A percentile compares a stretch with the other conserved stretches of the same genome.
phyloP scores from a whole-genome alignment of 2,888 invertebrate genomes.

The Synergus gifuensis region DNA sequence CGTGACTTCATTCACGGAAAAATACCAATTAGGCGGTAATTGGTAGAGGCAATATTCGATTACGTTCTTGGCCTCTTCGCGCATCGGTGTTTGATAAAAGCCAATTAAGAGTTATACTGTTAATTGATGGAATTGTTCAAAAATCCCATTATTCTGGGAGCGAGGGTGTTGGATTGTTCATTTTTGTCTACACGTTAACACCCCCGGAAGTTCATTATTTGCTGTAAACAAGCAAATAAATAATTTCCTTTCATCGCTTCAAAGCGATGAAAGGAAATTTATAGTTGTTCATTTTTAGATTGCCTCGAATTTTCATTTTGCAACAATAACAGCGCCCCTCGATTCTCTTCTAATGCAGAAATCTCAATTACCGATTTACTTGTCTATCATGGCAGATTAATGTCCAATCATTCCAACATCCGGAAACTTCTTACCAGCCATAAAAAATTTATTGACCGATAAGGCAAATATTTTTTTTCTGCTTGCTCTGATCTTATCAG shows the following conservation, averaged over 20 bases:
- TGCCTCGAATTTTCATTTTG: background rate
- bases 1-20: background rate
- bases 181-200: constrained; percentile 20
- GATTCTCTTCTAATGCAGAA: too few relatives aligned
- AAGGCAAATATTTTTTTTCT: background rate
- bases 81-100: constrained; percentile 43
- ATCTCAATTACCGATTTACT: too few relatives aligned
- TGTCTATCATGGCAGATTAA: too few relatives aligned
- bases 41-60: constrained; percentile 34
- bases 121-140: constrained; percentile 44
- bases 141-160: constrained; percentile 26
- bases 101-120: constrained; percentile 51
- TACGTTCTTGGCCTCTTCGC: constrained; percentile 20
- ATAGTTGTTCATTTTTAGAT: background rate
- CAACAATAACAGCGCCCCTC: background rate
- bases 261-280: background rate
- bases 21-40: constrained; percentile 23
- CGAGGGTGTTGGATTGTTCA: constrained; percentile 11
- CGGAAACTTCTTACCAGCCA: too few relatives aligned
- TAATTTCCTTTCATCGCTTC: background rate
- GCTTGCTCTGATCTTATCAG: background rate
- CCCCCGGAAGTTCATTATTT: constrained; percentile 31
- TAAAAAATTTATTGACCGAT: background rate
- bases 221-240: background rate
- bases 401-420: too few relatives aligned